Conservation (phyloP, 2,888 invertebrate species). For the Cosmia pyralina region DNA sequence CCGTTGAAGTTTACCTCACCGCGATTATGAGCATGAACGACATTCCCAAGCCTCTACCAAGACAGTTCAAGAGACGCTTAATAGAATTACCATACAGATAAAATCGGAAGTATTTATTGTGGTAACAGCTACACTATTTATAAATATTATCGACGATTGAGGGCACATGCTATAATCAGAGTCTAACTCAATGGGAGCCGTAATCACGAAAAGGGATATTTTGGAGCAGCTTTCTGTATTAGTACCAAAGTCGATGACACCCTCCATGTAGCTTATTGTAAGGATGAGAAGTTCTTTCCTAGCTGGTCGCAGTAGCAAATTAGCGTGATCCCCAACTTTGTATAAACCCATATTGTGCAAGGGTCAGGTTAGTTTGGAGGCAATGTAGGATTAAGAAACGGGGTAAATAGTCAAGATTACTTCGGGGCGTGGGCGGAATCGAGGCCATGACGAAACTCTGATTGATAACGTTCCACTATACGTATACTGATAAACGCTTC, state of each 20-base stretch:
- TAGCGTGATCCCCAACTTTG: conserved; percentile 57
- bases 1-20: conserved; percentile 50
- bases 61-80: conserved; percentile 55
- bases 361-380: conserved; percentile 72
- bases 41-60: conserved; percentile 65
- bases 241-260: conserved; percentile 62
- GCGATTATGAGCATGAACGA: conserved; percentile 61
- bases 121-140: conserved; percentile 61
- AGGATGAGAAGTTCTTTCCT: conserved; percentile 55
- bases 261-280: conserved; percentile 24
- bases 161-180: conserved; percentile 72
- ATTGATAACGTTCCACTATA: conserved; percentile 84
- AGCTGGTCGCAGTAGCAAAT: conserved; percentile 62
- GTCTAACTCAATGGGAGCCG: conserved; percentile 70
- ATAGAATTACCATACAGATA: conserved; percentile 66
- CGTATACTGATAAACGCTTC: conserved; percentile 76
- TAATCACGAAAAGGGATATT: conserved; percentile 73
- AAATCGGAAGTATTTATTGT: conserved; percentile 64
- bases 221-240: conserved; percentile 69
- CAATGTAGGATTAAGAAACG: conserved; percentile 82
- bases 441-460: conserved; percentile 87
- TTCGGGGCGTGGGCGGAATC: conserved; percentile 84
- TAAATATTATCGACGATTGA: conserved; percentile 66
- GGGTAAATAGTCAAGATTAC: conserved; percentile 86
- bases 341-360: conserved; percentile 32